phyloP scores from a whole-genome alignment of 1,140 invertebrate genomes.

The Thalassaphorura encarpata region DNA sequence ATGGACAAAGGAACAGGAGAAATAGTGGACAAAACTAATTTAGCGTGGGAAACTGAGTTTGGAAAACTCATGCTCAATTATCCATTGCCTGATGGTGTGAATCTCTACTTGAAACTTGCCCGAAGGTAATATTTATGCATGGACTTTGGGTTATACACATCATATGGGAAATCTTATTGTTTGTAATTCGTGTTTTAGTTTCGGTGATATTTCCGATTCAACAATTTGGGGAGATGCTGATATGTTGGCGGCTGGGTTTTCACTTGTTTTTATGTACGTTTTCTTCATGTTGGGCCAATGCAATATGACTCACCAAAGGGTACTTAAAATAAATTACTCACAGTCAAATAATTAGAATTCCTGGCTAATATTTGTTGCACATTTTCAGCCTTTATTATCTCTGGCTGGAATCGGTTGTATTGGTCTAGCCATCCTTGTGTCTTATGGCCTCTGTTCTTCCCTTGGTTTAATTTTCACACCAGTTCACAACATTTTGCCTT shows the following conservation, averaged over 20 bases:
- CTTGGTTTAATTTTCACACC: conserved; percentile 65
- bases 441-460: conserved; percentile 60
- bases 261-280: conserved; percentile 62
- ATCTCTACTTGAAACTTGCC: conserved; percentile 52
- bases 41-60: conserved; percentile 54
- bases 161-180: not conserved
- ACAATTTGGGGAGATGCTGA: conserved; percentile 61
- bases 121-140: conserved; percentile 45
- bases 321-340: conserved; percentile 36
- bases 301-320: conserved; percentile 61
- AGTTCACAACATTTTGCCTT: conserved; percentile 68
- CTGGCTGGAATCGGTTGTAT: conserved; percentile 57
- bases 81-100: conserved; percentile 37
- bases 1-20: conserved; percentile 38
- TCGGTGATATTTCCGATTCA: conserved; percentile 55
- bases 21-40: conserved; percentile 32
- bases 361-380: conserved; percentile 1
- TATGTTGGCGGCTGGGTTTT: conserved; percentile 54
- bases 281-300: conserved; percentile 59
- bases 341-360: too few species aligned
- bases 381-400: conserved; percentile 46
- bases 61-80: conserved; percentile 42
- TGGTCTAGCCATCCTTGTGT: conserved; percentile 61
- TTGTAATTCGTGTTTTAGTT: conserved; percentile 39
- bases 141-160: not conserved